These are phyloP conservation scores for Allacma fusca DNA, from an alignment of 2,888 invertebrate species.

Conservation along the genomic window DNA sequence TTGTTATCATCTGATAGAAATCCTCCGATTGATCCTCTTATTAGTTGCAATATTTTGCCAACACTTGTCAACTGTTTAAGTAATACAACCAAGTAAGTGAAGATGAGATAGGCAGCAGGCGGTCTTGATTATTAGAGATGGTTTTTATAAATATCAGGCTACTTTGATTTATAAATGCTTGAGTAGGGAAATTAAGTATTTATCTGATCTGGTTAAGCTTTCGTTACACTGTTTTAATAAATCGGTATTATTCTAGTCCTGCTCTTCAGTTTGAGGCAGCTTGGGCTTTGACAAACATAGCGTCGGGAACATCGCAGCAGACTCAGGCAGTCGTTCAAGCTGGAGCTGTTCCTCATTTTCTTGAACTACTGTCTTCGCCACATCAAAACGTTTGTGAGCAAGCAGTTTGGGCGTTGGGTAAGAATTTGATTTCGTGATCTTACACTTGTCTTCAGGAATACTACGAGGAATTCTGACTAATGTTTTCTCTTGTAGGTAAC, in stretches of 20 bases:
- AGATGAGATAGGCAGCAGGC: too few relatives aligned
- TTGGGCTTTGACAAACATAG: slow-evolving; percentile 97
- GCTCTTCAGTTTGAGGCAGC: slow-evolving; percentile 93
- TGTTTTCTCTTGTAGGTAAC: slow-evolving; percentile 68
- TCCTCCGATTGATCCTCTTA: slow-evolving; percentile 90
- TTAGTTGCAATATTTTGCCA: slow-evolving; percentile 83
- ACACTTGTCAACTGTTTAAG: slow-evolving; percentile 64
- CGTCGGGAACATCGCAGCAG: slow-evolving; percentile 91
- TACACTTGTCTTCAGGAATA: too few relatives aligned
- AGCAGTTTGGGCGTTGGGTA: slow-evolving; percentile 91
- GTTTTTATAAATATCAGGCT: background rate
- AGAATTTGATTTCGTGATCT: background rate
- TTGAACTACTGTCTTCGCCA: slow-evolving; percentile 75
- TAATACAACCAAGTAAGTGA: slow-evolving; percentile 48
- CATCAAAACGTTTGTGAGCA: slow-evolving; percentile 83
- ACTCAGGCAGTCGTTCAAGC: slow-evolving; percentile 86
- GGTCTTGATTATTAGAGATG: too few relatives aligned
- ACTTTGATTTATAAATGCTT: too few relatives aligned
- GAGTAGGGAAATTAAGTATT: too few relatives aligned
- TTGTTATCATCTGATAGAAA: slow-evolving; percentile 86
- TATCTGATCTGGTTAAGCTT: too few relatives aligned
- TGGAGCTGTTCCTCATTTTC: slow-evolving; percentile 84
- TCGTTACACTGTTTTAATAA: background rate
- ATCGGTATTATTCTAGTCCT: slow-evolving; percentile 68
- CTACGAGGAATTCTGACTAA: background rate